These are phyloP conservation scores for Adela reaumurella DNA, from an alignment of 2,888 invertebrate species.

Conservation along the genomic window DNA sequence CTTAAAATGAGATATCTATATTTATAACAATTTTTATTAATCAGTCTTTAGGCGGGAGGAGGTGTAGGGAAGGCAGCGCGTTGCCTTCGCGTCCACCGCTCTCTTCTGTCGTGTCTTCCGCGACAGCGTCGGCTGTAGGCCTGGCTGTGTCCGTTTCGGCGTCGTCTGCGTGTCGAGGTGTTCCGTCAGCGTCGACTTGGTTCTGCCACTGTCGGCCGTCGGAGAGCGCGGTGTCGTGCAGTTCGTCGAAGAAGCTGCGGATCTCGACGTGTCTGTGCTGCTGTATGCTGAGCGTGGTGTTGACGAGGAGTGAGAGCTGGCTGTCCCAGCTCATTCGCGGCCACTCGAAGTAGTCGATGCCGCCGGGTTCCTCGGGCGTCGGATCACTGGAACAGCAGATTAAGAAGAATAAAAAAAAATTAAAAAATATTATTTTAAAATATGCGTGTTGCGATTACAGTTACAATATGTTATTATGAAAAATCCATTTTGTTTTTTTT, in stretches of 20 bases:
- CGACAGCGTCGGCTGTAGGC: too few species aligned
- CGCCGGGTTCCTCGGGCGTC: slow-evolving; percentile 5
- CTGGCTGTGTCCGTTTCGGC: too few species aligned
- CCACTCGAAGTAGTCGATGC: slow-evolving; percentile 17
- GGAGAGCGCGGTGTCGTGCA: slow-evolving; percentile 5
- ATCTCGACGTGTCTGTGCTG: slow-evolving; percentile 19
- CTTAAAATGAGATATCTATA: too few species aligned
- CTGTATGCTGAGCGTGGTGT: slow-evolving; percentile 11
- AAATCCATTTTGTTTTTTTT: too few species aligned
- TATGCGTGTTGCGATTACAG: too few species aligned
- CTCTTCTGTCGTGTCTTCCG: too few species aligned
- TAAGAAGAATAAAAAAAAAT: too few species aligned
- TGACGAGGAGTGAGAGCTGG: slow-evolving; percentile 6
- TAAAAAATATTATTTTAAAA: too few species aligned
- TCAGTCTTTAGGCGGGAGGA: not conserved
- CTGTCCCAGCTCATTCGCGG: slow-evolving; percentile 15
- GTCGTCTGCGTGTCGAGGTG: too few species aligned
- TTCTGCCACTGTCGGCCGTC: not conserved
- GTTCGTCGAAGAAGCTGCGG: slow-evolving; percentile 23
- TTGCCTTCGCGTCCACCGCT: too few species aligned
- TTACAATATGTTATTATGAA: too few species aligned
- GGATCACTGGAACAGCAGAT: slow-evolving; percentile 28
- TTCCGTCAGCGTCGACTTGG: too few species aligned
- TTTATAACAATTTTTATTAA: not conserved
- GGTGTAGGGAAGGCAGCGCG: not conserved